Evolutionary conservation across 2,797 vertebrate species (phyloP).

Genomic region (Lophius americanus): DNA sequence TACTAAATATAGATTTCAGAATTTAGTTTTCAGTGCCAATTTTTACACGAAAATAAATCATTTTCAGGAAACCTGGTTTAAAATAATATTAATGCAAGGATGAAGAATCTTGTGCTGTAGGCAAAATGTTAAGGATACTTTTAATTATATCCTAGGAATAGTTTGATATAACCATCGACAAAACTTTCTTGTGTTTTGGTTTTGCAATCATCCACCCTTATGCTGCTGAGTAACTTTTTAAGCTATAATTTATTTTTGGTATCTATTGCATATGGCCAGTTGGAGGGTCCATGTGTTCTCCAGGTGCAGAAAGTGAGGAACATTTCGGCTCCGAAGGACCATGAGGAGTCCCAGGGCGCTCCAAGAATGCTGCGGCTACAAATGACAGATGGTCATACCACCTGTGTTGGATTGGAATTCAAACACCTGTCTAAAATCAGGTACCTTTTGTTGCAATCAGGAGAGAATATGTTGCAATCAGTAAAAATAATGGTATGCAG

Average conservation of each 20-base stretch:
- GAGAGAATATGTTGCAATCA: not conserved
- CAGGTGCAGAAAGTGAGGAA: slow-evolving; percentile 98
- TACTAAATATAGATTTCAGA: not conserved
- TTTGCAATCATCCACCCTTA: not conserved
- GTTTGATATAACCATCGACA: not conserved
- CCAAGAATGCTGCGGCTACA: slow-evolving; percentile 96
- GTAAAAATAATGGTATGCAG: not conserved
- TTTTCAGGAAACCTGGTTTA: slow-evolving; percentile 3
- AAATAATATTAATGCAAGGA: not conserved
- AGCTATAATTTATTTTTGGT: slow-evolving; percentile 3
- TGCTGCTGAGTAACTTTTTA: slow-evolving; percentile 10
- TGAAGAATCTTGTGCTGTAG: not conserved
- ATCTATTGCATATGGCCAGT: slow-evolving; percentile 72
- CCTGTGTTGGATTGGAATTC: slow-evolving; percentile 91
- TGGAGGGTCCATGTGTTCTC: slow-evolving; percentile 95
- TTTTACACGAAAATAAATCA: not conserved
- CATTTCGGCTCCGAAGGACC: slow-evolving; percentile 93
- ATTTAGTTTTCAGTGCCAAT: slow-evolving; percentile 1
- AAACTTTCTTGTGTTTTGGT: not conserved
- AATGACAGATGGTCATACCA: slow-evolving; percentile 96
- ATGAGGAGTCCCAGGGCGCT: slow-evolving; percentile 93
- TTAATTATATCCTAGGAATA: not conserved
- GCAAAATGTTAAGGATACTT: not conserved
- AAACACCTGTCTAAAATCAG: slow-evolving; percentile 94
- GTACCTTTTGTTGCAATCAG: slow-evolving; percentile 71